Conservation (phyloP, 2,113 vertebrate species). For the Onychostruthus taczanowskii region DNA sequence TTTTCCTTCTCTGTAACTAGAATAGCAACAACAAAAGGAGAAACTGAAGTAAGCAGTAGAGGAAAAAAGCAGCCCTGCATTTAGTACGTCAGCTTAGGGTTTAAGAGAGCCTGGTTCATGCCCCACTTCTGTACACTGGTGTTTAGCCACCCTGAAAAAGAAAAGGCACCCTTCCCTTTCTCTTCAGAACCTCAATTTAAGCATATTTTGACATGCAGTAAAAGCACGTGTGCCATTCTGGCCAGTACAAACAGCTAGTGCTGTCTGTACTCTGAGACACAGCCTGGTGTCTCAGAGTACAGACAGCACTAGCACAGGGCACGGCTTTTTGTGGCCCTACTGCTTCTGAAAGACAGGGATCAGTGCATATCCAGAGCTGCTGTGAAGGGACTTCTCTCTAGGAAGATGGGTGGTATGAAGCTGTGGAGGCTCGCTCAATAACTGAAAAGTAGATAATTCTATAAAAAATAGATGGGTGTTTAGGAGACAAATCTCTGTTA, state of each 20-base stretch:
- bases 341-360: background rate
- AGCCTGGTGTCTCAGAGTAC: background rate
- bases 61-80: background rate
- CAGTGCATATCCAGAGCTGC: background rate
- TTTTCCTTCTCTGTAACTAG: background rate
- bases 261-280: too few species aligned
- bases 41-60: background rate
- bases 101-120: background rate
- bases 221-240: rapidly evolving
- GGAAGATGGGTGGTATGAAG: background rate
- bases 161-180: background rate
- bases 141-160: background rate
- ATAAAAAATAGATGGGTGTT: background rate
- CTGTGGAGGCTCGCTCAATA: background rate
- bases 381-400: background rate
- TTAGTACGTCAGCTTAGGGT: rapidly evolving
- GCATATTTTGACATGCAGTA: background rate
- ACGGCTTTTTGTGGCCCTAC: background rate
- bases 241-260: background rate
- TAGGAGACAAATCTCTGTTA: background rate
- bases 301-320: background rate
- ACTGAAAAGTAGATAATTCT: background rate
- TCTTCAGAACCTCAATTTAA: background rate
- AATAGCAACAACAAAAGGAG: background rate
- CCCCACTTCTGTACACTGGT: background rate